These are phyloP conservation scores for Hexactinellida sp. DNA, from an alignment of 37 sponge, comb jelly and placozoan genomes.

Conservation along the genomic window DNA sequence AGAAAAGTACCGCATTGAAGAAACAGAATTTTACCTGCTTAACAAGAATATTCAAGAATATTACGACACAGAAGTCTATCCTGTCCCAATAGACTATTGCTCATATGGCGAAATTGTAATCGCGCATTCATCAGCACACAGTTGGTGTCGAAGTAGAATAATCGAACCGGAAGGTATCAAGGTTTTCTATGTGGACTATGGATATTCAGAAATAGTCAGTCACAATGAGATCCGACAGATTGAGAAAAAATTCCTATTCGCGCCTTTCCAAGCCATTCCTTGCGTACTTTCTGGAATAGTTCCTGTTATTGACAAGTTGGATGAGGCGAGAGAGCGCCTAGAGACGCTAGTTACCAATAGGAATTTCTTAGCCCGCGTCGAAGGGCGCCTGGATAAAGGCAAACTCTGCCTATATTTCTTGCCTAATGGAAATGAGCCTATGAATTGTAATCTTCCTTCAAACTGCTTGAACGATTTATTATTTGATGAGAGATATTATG, in stretches of 20 bases:
- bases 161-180: neutral
- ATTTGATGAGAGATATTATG: neutral
- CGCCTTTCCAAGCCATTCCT: conserved; percentile 46
- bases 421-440: neutral
- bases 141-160: conserved; percentile 26
- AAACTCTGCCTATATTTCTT: neutral
- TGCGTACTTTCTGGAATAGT: conserved; percentile 24
- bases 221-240: conserved; percentile 18
- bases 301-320: neutral
- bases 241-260: conserved; percentile 21
- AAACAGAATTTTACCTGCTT: neutral
- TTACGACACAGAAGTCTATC: neutral
- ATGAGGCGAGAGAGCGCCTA: neutral
- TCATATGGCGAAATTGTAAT: conserved; percentile 28
- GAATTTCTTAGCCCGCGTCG: neutral
- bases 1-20: neutral
- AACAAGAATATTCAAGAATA: neutral
- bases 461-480: neutral
- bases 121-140: neutral
- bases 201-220: conserved; percentile 8
- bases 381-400: neutral
- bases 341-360: neutral
- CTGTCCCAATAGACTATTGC: neutral
- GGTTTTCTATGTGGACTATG: conserved; percentile 47
- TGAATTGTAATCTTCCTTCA: neutral